Base-by-base conservation (phyloP, 2,113 vertebrate genomes). In the Okapia johnstoni region DNA sequence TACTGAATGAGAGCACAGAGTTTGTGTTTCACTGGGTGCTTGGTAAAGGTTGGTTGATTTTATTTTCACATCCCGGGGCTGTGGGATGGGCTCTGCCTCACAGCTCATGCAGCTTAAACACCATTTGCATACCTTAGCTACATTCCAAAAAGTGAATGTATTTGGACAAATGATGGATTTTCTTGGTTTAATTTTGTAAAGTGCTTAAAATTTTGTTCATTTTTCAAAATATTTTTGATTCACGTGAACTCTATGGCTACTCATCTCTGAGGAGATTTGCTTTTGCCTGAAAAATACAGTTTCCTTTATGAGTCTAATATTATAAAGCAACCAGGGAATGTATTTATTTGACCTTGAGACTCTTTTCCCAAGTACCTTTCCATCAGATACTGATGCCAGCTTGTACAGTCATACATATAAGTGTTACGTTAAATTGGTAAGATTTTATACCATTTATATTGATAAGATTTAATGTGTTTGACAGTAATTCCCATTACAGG, bases 121-220 rank as follows among this genome's bases (percentile, higher is more conserved):
- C 40, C 3, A 57, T 93, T 93, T 94, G 5, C 60, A 94, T 86
- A 60, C 43, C 85, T 97, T 70, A 89, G 43, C 11, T 92, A 85
- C 33, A 92, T 70, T 89, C 50, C 43, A 96, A 61, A 97, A 97
- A 97, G 12, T 89, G 70, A 96, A 94, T 97, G 23, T 57, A 86
- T 97, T 96, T 97, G n/a, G 55, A 93, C 66, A 93, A 79, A 81
- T 96, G 95, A 95, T n/a, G 84, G 50, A 85, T 86, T 96, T 84
- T 50, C 3, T 96, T 93, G 57, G 43, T 86, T 96, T 92, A 87
- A 70, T 97, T 96, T 93, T 94, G 17, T 89, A 86, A 95, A 92
- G 55, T 97, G 43, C 93, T 97, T 89, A 91, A 95, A 94, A 81
- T 94, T 89, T 80, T 2, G 21, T 92, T 90, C 60, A 88, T 94